Conservation (phyloP, 2,888 invertebrate species). For the Embidobia sp. region DNA sequence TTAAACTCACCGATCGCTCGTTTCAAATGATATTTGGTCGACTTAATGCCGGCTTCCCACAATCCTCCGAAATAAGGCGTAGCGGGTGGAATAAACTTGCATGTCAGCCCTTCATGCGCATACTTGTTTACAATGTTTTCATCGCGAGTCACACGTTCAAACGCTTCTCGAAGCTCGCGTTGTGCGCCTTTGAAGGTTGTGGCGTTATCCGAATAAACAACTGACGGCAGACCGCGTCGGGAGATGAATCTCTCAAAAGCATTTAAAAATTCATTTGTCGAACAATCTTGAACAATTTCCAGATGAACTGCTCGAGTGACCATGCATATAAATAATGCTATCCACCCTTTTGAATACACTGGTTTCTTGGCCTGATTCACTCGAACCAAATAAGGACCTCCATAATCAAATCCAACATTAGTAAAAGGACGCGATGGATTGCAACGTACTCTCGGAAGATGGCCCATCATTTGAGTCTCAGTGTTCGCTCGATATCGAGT, state of each 20-base stretch:
- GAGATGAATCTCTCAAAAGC: conserved; percentile 6
- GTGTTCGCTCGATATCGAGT: too few relatives aligned
- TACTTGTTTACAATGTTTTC: neutral
- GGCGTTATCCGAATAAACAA: neutral
- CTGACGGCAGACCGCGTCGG: conserved; percentile 38
- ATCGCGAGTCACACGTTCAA: neutral
- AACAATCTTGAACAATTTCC: conserved; percentile 12
- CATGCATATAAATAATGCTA: neutral
- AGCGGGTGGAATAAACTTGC: neutral
- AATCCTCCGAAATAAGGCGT: neutral
- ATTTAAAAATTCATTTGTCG: conserved; percentile 8
- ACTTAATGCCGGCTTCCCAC: neutral
- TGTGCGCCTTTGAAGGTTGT: too few relatives aligned
- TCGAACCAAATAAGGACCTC: neutral
- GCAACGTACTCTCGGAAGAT: too few relatives aligned
- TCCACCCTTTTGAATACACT: neutral
- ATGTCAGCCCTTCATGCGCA: neutral
- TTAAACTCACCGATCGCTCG: neutral
- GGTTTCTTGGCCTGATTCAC: too few relatives aligned
- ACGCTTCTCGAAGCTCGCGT: neutral
- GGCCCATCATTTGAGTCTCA: too few relatives aligned
- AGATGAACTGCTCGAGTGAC: conserved; percentile 19
- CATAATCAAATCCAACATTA: neutral
- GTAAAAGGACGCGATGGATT: conserved; percentile 1
- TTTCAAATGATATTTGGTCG: neutral